phyloP scores from a whole-genome alignment of 92 coral and sea anemone genomes.

The Palythoa caribaeorum region DNA sequence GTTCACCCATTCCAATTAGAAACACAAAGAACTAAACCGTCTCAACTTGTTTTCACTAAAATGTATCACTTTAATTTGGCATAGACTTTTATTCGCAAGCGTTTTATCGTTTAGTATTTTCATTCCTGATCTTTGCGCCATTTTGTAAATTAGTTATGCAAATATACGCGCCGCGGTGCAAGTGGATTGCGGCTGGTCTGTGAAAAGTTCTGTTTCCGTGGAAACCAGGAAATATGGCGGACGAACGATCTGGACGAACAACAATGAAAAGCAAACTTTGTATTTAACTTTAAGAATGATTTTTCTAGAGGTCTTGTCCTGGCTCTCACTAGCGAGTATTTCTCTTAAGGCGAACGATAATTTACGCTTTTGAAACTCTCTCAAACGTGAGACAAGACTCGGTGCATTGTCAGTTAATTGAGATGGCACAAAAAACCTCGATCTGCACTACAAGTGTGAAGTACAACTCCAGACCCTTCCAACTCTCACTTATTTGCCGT shows the following conservation, averaged over 20 bases:
- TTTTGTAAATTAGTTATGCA: slow-evolving; percentile 2
- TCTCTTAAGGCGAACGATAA: not conserved
- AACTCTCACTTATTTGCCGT: no score
- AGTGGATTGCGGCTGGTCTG: slow-evolving; percentile 13
- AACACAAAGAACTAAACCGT: slow-evolving; percentile 26
- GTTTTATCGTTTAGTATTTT: slow-evolving; percentile 20
- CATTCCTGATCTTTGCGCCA: slow-evolving; percentile 21
- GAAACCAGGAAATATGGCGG: slow-evolving; percentile 31
- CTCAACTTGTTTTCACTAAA: slow-evolving; percentile 14
- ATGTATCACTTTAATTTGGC: slow-evolving; percentile 5
- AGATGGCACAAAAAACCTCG: not conserved
- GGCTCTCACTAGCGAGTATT: slow-evolving; percentile 7
- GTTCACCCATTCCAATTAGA: slow-evolving; percentile 30
- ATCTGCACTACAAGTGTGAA: not conserved
- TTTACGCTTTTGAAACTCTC: slow-evolving; percentile 2
- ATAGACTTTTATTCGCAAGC: slow-evolving; percentile 29
- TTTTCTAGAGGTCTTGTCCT: slow-evolving; percentile 15
- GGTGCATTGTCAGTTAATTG: not conserved
- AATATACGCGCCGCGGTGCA: slow-evolving; percentile 21
- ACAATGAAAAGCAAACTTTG: not conserved
- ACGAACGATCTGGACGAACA: slow-evolving; percentile 15
- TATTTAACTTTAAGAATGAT: not conserved
- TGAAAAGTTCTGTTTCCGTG: slow-evolving; percentile 25
- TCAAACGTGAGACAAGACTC: slow-evolving; percentile 7
- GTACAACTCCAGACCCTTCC: not conserved